Evolutionary conservation across 1,140 invertebrate species (phyloP), one percentile per base, ranked within the genome.

Genomic region (Pristionchus pacificus): DNA sequence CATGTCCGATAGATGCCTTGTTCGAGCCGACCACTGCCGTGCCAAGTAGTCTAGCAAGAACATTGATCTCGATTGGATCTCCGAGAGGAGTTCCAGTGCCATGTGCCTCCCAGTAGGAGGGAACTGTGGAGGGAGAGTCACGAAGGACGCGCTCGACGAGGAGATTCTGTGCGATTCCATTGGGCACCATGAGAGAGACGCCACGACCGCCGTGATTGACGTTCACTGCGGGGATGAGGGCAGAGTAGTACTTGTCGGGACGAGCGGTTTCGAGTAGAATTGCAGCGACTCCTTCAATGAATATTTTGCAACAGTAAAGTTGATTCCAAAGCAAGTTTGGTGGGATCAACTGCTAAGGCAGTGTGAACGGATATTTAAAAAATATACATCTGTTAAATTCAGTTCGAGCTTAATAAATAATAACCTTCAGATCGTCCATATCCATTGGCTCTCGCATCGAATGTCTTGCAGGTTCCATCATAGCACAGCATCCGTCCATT

Each of bases 401-500:
- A 79, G 74, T 19, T 79, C 30, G 0, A 78, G 24, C 33, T 79
- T 75, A 13, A 65, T n/a, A 79, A 78, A n/a, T n/a, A n/a, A 71
- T 78, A 82, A 1, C 80, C 80, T 64, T 82, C 80, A 13, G 77
- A 71, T 60, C 80, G 33, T 10, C 81, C 80, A 63, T 82, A 82
- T 32, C 80, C 80, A 65, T 33, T 65, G n/a, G 80, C 93, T 61
- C 89, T 88, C 30, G 88, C 87, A 86, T 97, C 95, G 84, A 97
- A 97, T 13, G 92, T 91, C 84, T 93, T 93, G 85, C 93, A 97
- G 78, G 87, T 88, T 1, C 94, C 95, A 79, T 95, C 90, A 1
- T 88, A 86, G 27, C 92, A 91, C 68, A 97, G 87, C 92, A 97
- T 96, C 77, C 88, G 90, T 1, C 97, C 86, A 38, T 90, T 89